Conservation (phyloP, 1,140 invertebrate species). For the Teleogryllus occipitalis region DNA sequence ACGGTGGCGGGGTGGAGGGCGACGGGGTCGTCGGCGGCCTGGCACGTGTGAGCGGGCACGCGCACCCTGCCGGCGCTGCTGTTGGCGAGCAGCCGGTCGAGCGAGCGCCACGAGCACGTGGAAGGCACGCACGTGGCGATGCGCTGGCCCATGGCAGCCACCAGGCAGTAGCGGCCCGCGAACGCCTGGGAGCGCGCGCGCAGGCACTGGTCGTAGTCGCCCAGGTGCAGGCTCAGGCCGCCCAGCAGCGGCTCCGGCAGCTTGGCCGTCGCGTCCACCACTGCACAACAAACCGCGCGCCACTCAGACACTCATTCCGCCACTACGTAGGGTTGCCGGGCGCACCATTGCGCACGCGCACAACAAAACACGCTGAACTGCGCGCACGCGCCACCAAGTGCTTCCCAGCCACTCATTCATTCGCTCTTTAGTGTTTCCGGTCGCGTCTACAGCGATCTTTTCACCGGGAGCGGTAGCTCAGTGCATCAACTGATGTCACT, state of each 20-base stretch:
- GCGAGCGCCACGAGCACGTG: background rate
- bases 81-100: background rate
- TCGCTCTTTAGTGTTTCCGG: too few relatives aligned
- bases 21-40: background rate
- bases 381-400: too few relatives aligned
- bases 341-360: background rate
- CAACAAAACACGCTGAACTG: too few relatives aligned
- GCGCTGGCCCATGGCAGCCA: too few relatives aligned
- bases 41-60: background rate
- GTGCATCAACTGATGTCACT: too few relatives aligned
- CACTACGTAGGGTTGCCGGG: too few relatives aligned
- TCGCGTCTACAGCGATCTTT: too few relatives aligned
- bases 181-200: conserved; percentile 26
- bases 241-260: conserved; percentile 23
- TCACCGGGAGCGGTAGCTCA: too few relatives aligned
- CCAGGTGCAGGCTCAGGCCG: conserved; percentile 20
- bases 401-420: too few relatives aligned
- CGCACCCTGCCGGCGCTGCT: background rate
- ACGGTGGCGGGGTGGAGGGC: background rate
- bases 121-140: background rate
- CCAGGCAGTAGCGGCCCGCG: too few relatives aligned
- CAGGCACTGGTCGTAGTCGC: conserved; percentile 47
- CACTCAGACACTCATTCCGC: too few relatives aligned
- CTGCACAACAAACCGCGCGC: too few relatives aligned
- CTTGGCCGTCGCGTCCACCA: conserved; percentile 18